Percentiles rank a stretch among this genome's conserved stretches.
phyloP scores from a whole-genome alignment of 2,797 vertebrate species.

The Cyprinodon diabolis region DNA sequence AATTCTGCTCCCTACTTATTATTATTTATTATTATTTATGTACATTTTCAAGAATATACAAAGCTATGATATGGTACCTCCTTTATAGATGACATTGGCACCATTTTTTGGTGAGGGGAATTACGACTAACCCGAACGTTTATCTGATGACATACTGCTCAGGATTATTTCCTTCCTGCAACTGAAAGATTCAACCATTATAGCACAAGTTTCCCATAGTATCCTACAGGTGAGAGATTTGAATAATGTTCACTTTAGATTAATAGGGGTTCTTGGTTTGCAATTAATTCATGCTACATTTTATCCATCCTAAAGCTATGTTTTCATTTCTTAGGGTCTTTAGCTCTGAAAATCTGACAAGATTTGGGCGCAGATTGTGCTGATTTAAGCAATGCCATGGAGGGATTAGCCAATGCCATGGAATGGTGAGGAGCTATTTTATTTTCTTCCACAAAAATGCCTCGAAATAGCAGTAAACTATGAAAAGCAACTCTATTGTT shows the following conservation, averaged over 20 bases:
- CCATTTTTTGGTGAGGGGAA: slow-evolving; percentile 79
- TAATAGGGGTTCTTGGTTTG: neutral
- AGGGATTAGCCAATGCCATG: slow-evolving; percentile 60
- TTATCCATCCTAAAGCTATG: slow-evolving; percentile 3
- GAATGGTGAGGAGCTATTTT: slow-evolving; percentile 81
- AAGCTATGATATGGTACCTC: slow-evolving; percentile 2
- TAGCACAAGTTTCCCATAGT: slow-evolving; percentile 78
- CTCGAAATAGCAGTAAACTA: slow-evolving; percentile 5
- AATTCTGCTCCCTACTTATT: neutral
- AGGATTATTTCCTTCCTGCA: slow-evolving; percentile 78
- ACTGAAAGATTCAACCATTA: slow-evolving; percentile 74
- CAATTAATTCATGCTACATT: neutral
- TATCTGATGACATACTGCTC: slow-evolving; percentile 80
- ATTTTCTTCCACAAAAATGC: slow-evolving; percentile 46
- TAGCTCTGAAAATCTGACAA: slow-evolving; percentile 76
- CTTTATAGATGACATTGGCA: slow-evolving; percentile 69
- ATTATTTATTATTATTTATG: neutral
- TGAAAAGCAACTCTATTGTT: neutral
- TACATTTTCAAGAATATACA: neutral
- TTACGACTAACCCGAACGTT: slow-evolving; percentile 80
- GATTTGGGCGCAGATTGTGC: slow-evolving; percentile 79
- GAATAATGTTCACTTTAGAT: neutral
- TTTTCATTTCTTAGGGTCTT: slow-evolving; percentile 21
- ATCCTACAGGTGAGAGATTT: slow-evolving; percentile 75
- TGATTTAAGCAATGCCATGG: slow-evolving; percentile 73